Evolutionary conservation across 2,888 invertebrate species (phyloP).

Genomic region (Athripsodes cinereus): DNA sequence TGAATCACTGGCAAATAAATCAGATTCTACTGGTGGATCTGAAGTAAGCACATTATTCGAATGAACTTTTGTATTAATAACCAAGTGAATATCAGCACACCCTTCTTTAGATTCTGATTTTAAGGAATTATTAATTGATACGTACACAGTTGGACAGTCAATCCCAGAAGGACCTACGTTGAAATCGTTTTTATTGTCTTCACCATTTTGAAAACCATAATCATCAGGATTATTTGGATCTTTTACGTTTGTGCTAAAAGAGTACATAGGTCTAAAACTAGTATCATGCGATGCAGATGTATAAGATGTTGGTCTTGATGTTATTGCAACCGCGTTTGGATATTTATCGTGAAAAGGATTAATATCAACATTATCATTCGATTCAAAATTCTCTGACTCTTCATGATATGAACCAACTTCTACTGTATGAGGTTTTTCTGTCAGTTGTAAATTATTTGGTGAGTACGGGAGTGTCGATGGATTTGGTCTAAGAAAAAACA

Average conservation of each 20-base stretch:
- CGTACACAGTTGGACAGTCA: slow-evolving; percentile 53
- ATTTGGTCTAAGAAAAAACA: slow-evolving; percentile 19
- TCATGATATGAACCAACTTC: neutral
- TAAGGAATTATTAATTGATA: slow-evolving; percentile 49
- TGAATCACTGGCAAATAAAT: slow-evolving; percentile 8
- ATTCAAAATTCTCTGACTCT: neutral
- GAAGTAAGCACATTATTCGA: slow-evolving; percentile 49
- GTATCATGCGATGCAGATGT: slow-evolving; percentile 4
- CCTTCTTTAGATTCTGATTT: slow-evolving; percentile 56
- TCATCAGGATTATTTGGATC: slow-evolving; percentile 13
- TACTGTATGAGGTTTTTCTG: neutral
- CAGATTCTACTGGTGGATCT: slow-evolving; percentile 34
- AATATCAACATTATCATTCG: neutral
- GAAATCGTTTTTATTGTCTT: slow-evolving; percentile 8
- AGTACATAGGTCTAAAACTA: slow-evolving; percentile 8
- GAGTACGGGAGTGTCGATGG: slow-evolving; percentile 3
- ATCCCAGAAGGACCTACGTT: slow-evolving; percentile 30
- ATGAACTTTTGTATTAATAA: slow-evolving; percentile 62
- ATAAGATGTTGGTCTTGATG: slow-evolving; percentile 12
- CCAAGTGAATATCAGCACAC: slow-evolving; percentile 64
- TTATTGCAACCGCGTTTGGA: neutral
- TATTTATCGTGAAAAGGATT: neutral
- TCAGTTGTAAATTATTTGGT: neutral
- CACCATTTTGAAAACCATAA: neutral
- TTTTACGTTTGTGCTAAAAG: neutral